Conservation (phyloP, 2,888 invertebrate species). For the Corbicula japonica region DNA sequence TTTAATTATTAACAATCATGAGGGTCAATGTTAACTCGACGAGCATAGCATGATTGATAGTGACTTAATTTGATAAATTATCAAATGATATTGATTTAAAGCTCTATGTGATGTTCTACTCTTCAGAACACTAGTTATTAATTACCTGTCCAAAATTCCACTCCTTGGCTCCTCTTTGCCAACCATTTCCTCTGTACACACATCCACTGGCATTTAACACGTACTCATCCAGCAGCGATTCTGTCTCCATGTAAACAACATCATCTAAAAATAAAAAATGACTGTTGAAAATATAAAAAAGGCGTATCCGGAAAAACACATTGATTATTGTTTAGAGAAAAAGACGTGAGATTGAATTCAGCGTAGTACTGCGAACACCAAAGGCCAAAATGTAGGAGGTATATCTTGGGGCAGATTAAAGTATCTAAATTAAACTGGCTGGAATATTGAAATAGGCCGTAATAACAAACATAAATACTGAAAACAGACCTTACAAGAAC, state of each 20-base stretch:
- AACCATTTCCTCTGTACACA: constrained; percentile 95
- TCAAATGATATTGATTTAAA: not conserved
- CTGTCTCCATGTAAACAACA: constrained; percentile 92
- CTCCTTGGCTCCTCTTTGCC: constrained; percentile 89
- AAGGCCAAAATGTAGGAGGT: not conserved
- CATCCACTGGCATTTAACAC: constrained; percentile 90
- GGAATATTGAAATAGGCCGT: too few species aligned
- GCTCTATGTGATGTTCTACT: not conserved
- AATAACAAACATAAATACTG: too few species aligned
- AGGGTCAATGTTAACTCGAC: not conserved
- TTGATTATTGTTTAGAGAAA: not conserved
- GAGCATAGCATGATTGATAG: not conserved
- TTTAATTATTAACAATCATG: not conserved
- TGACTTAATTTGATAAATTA: not conserved
- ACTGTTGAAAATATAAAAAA: not conserved
- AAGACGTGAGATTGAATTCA: not conserved
- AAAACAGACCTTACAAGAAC: too few species aligned
- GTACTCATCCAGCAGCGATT: constrained; percentile 92
- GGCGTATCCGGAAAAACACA: not conserved
- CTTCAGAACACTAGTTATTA: not conserved
- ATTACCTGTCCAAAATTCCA: constrained; percentile 95
- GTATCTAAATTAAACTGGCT: too few species aligned
- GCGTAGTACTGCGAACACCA: not conserved
- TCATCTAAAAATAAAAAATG: constrained; percentile 88
- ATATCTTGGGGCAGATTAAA: not conserved